phyloP scores from a whole-genome alignment of 2,113 vertebrate species.

The Xiphophorus hellerii region DNA sequence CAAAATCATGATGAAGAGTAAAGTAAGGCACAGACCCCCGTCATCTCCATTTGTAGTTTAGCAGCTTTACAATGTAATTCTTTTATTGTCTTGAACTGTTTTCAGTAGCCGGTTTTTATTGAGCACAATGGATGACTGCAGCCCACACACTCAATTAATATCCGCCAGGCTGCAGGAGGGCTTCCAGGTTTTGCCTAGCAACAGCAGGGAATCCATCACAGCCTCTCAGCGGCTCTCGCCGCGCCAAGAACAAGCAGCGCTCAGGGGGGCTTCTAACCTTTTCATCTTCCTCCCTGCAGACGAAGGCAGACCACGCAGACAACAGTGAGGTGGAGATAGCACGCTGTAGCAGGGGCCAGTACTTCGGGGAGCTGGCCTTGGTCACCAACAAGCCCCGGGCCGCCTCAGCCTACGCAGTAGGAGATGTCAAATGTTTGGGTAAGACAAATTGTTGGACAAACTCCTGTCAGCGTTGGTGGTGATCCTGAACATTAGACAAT shows the following conservation, averaged over 20 bases:
- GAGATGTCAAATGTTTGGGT: conserved; percentile 96
- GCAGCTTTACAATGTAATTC: background rate
- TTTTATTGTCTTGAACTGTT: background rate
- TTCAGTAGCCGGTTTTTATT: conserved; percentile 3
- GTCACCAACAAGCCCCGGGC: conserved; percentile 99
- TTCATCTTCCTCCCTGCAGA: conserved; percentile 77
- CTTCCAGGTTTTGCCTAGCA: conserved; percentile 55
- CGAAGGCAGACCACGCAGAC: conserved; percentile 87
- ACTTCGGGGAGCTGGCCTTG: conserved; percentile 97
- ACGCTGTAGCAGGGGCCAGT: conserved; percentile 93
- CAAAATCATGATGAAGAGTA: conserved; percentile 92
- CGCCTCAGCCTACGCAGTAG: conserved; percentile 94
- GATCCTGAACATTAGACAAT: background rate
- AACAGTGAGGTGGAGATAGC: conserved; percentile 95
- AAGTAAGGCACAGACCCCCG: conserved; percentile 71
- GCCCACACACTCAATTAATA: conserved; percentile 32
- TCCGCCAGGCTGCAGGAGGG: conserved; percentile 18
- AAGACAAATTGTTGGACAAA: conserved; percentile 48
- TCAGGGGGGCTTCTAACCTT: conserved; percentile 41
- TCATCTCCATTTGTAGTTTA: background rate
- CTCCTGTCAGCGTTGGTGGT: background rate
- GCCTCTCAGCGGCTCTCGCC: conserved; percentile 22
- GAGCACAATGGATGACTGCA: conserved; percentile 29
- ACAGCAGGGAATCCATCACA: conserved; percentile 40
- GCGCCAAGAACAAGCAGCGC: background rate